phyloP scores from a whole-genome alignment of 1,140 invertebrate species.

The Cotesia vestalis region DNA sequence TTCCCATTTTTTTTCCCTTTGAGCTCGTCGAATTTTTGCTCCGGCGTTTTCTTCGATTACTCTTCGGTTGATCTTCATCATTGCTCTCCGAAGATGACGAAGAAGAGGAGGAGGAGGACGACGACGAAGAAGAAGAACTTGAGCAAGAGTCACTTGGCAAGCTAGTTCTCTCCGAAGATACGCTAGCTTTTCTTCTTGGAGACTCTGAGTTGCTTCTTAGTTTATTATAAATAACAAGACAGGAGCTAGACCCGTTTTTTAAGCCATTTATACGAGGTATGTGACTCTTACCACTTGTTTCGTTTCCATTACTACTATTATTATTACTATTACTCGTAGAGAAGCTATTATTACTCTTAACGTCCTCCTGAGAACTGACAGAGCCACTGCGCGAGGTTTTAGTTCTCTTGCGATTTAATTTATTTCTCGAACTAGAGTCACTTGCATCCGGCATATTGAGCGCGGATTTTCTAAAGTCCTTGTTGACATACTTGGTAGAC shows the following conservation, averaged over 20 bases:
- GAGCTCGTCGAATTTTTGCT: conserved; percentile 46
- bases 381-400: conserved; percentile 58
- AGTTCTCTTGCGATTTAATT: conserved; percentile 39
- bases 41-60: conserved; percentile 34
- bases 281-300: conserved; percentile 24
- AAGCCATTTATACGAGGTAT: conserved; percentile 19
- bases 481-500: conserved; percentile 68
- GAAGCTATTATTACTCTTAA: conserved; percentile 42
- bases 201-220: conserved; percentile 48
- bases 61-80: conserved; percentile 45
- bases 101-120: no score
- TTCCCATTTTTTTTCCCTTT: conserved; percentile 43
- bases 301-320: conserved; percentile 29
- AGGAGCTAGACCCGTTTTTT: conserved; percentile 27
- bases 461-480: conserved; percentile 80
- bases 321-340: conserved; percentile 25
- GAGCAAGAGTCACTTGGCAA: conserved; percentile 53
- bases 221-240: conserved; percentile 27
- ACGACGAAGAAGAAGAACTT: conserved; percentile 32
- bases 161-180: conserved; percentile 39
- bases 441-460: conserved; percentile 73
- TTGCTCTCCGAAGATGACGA: conserved; percentile 36
- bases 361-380: conserved; percentile 55
- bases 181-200: conserved; percentile 38
- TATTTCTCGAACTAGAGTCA: conserved; percentile 47